Base-by-base conservation (phyloP, 2,113 vertebrate genomes). In the Daphoenositta chrysoptera region DNA sequence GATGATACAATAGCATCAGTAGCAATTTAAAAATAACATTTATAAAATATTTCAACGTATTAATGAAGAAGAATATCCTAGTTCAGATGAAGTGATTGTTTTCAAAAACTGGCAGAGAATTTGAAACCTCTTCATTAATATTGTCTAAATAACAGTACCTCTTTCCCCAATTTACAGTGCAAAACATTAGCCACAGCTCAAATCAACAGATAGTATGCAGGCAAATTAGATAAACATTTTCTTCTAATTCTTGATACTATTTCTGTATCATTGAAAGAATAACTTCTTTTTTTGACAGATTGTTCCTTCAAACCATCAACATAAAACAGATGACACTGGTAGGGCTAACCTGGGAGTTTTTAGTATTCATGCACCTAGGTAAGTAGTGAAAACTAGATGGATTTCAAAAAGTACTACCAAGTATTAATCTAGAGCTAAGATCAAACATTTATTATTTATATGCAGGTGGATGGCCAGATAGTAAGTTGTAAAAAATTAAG, bases 291-390 rank as follows among this genome's bases (percentile, higher is more conserved):
- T 79, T 82, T 78, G 35, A 50, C 95, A 98, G 98, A 96, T 98
- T 69, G 42, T 76, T 83, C 93, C 97, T 96, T 95, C 97, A 94
- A 97, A 89, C 90, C 98, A 94, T 50, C 98, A 95, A 11, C 93
- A 96, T 92, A 98, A 98, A 97, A 98, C 98, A 77, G 97, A 99
- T 76, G 78, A 96, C 69, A 96, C 98, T 64, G 99, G 99, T 68
- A 98, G 96, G 90, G 98, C 98, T 87, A 97, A 97, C 84, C 98
- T 99, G 96, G 97, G 94, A 82, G 80, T 99, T 45, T 91, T 97
- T 37, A 80, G 69, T 69, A 95, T 99, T 95, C 98, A 89, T 20
- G 99, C 98, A 50, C 97, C 97, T 68, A 98, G 98, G 99, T 99
- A 98, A 99, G 99, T 98, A 56, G 21, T 83, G 54, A 60, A 91